Conservation (phyloP, 2,797 vertebrate genomes). For the Falco rusticolus region DNA sequence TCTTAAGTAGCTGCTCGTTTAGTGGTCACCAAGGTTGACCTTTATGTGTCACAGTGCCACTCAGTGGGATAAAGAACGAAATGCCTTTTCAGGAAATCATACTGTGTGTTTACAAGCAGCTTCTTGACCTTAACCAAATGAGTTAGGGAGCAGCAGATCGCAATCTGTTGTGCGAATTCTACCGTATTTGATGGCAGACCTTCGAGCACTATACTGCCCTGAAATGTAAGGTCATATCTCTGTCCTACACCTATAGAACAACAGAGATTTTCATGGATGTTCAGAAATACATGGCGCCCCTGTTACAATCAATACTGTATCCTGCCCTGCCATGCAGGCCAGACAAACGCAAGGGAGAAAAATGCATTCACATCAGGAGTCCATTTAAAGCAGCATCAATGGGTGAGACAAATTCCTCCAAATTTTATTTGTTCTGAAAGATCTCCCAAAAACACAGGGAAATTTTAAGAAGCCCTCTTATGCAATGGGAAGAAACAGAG, state of each 20-base stretch:
- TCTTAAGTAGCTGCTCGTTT: neutral
- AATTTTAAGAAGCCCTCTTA: neutral
- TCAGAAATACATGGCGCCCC: neutral
- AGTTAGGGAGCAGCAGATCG: neutral
- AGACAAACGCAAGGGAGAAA: neutral
- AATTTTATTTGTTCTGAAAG: neutral
- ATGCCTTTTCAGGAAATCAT: slow-evolving; percentile 31
- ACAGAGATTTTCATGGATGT: neutral
- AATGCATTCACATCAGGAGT: neutral
- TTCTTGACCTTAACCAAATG: slow-evolving; percentile 56
- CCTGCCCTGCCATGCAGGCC: neutral
- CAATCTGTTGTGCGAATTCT: neutral
- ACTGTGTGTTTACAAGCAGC: slow-evolving; percentile 44
- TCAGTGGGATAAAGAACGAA: slow-evolving; percentile 28
- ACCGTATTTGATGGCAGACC: neutral
- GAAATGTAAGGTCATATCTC: neutral
- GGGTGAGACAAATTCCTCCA: neutral
- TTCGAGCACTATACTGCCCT: neutral
- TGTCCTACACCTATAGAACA: neutral
- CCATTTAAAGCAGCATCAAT: neutral
- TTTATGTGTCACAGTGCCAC: slow-evolving; percentile 36
- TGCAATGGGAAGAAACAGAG: neutral
- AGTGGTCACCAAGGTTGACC: slow-evolving; percentile 16
- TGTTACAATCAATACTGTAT: neutral
- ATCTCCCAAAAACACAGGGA: neutral